These are phyloP conservation scores for Equus quagga DNA, from an alignment of 2,113 vertebrate genomes.

Conservation along the genomic window DNA sequence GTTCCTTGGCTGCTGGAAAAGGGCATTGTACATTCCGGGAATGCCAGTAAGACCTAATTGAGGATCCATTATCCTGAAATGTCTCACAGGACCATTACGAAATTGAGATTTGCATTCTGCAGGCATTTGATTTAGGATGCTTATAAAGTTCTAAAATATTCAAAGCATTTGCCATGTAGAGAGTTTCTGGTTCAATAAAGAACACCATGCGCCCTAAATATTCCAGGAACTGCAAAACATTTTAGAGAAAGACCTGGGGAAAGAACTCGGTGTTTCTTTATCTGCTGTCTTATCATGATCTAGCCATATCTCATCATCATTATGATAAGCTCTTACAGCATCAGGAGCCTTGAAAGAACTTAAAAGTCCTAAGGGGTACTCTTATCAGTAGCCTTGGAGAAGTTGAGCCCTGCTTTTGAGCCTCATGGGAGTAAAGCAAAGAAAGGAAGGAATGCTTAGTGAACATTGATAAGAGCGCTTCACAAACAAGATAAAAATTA, in stretches of 20 bases:
- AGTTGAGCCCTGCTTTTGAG: not conserved
- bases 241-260: not conserved
- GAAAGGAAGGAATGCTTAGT: not conserved
- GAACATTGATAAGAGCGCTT: rapidly evolving
- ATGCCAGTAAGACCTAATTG: conserved; percentile 35
- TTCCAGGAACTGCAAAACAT: not conserved
- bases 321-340: not conserved
- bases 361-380: not conserved
- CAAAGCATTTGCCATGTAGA: not conserved
- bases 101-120: conserved; percentile 26
- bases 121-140: conserved; percentile 26
- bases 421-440: not conserved
- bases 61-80: conserved; percentile 14
- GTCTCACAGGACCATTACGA: not conserved
- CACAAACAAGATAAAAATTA: not conserved
- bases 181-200: not conserved
- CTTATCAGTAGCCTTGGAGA: not conserved
- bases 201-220: not conserved
- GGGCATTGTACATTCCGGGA: not conserved
- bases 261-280: not conserved
- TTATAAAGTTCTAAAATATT: conserved; percentile 37
- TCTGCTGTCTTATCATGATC: too few species aligned
- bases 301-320: not conserved
- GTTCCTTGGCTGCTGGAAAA: conserved; percentile 13
- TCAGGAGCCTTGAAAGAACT: not conserved